Percentiles rank a stretch among this genome's conserved stretches.
Conservation (phyloP, 2,888 invertebrate genomes). For the Amblyjoppa proteus region DNA sequence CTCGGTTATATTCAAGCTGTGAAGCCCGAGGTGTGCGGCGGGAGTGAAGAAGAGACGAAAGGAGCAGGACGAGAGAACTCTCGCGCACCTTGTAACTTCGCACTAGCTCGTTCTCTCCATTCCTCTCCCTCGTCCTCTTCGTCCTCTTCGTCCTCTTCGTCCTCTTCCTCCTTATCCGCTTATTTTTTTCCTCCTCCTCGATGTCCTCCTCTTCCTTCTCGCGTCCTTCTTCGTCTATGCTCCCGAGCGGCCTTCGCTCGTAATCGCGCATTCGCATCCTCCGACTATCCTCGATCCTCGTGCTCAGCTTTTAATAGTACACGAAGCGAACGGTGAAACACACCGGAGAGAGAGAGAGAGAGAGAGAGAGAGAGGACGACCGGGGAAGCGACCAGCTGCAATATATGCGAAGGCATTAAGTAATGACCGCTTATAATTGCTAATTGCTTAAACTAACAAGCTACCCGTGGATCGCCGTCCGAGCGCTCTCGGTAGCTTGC, state of each 20-base stretch:
- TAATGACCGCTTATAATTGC: conserved; percentile 69
- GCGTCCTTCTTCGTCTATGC: conserved; percentile 45
- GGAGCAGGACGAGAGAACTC: conserved; percentile 10
- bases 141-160: conserved; percentile 38
- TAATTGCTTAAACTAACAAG: conserved; percentile 70
- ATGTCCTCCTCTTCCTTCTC: not conserved
- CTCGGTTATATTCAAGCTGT: conserved; percentile 39
- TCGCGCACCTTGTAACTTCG: conserved; percentile 53
- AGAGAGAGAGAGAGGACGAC: not conserved
- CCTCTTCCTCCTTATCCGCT: conserved; percentile 56
- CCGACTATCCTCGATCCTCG: conserved; percentile 23
- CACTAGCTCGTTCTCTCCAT: conserved; percentile 32
- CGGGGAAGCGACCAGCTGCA: conserved; percentile 33
- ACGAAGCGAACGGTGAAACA: conserved; percentile 17
- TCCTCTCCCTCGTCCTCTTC: not conserved
- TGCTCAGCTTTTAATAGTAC: conserved; percentile 54
- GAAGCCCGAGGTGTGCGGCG: conserved; percentile 32
- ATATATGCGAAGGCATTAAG: conserved; percentile 66
- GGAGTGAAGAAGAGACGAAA: conserved; percentile 28
- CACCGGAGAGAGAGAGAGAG: not conserved
- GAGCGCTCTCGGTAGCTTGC: conserved; percentile 47
- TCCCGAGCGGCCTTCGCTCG: conserved; percentile 58
- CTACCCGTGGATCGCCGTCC: conserved; percentile 51
- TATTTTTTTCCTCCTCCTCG: not conserved
- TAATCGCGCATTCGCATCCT: conserved; percentile 62